Conservation (phyloP, 2,113 vertebrate genomes). For the Melanotaenia duboulayi region DNA sequence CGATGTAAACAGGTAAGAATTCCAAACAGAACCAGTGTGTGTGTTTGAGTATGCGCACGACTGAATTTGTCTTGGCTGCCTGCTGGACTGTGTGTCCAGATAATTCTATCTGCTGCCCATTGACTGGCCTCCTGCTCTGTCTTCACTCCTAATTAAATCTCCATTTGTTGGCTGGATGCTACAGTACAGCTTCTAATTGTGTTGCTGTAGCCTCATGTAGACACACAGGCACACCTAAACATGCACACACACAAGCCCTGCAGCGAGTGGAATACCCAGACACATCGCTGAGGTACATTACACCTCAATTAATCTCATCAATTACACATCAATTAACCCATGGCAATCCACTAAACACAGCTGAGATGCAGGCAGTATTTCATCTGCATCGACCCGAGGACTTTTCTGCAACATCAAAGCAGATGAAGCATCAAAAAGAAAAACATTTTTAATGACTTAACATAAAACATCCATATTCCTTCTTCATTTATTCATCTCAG, state of each 20-base stretch:
- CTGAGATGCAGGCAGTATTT: constrained; percentile 45
- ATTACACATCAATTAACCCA: constrained; percentile 83
- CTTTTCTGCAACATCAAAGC: constrained; percentile 64
- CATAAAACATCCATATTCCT: constrained; percentile 36
- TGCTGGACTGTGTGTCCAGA: constrained; percentile 73
- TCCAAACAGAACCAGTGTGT: constrained; percentile 57
- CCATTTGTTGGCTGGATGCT: constrained; percentile 82
- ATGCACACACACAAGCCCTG: constrained; percentile 26
- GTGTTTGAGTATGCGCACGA: constrained; percentile 37
- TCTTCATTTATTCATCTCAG: constrained; percentile 16
- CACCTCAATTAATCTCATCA: constrained; percentile 86
- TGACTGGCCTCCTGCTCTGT: constrained; percentile 77
- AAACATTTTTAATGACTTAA: constrained; percentile 20
- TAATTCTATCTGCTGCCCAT: constrained; percentile 84
- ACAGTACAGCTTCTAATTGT: constrained; percentile 78
- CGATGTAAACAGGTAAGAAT: constrained; percentile 56
- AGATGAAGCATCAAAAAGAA: constrained; percentile 39
- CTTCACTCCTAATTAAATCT: constrained; percentile 86
- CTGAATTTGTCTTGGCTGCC: constrained; percentile 64
- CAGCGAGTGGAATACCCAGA: constrained; percentile 66
- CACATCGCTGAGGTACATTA: constrained; percentile 75
- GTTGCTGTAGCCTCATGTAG: constrained; percentile 70
- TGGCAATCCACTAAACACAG: constrained; percentile 71
- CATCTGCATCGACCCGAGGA: constrained; percentile 55
- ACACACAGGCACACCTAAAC: constrained; percentile 41